These are phyloP conservation scores for Gymnoscopelus microlampas DNA, from an alignment of 2,797 vertebrate genomes.

Conservation along the genomic window DNA sequence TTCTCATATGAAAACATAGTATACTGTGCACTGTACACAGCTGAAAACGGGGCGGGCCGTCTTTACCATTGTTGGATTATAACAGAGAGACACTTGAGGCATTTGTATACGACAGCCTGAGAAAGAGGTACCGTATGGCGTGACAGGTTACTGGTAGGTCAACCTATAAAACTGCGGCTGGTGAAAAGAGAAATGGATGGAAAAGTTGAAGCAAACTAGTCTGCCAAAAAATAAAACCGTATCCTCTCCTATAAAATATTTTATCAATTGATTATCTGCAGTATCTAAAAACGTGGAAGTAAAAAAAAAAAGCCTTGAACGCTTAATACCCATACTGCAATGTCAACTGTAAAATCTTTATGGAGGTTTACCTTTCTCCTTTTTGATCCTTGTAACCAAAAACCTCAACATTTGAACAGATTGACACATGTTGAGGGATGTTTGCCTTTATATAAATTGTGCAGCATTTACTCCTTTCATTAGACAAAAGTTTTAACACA, in stretches of 20 bases:
- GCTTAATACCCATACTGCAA: not conserved
- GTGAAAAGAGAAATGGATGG: not conserved
- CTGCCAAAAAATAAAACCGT: too few relatives aligned
- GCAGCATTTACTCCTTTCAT: not conserved
- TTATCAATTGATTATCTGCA: too few relatives aligned
- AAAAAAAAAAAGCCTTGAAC: not conserved
- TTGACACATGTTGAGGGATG: not conserved
- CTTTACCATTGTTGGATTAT: too few relatives aligned
- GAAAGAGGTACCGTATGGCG: too few relatives aligned
- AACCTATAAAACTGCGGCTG: too few relatives aligned
- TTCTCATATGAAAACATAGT: slow-evolving; percentile 3
- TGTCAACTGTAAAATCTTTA: not conserved
- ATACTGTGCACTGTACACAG: not conserved
- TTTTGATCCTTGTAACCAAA: not conserved
- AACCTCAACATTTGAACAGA: not conserved
- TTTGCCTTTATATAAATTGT: not conserved
- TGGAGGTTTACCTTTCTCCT: not conserved
- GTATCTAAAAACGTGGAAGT: not conserved
- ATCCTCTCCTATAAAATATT: too few relatives aligned
- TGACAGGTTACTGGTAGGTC: too few relatives aligned
- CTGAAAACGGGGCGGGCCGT: not conserved
- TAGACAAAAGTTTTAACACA: not conserved
- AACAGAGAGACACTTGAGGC: slow-evolving; percentile 8
- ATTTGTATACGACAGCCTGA: not conserved
- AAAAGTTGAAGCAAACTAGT: slow-evolving; percentile 3